Evolutionary conservation across 1,140 invertebrate species (phyloP).

Genomic region (Lucilia sericata): DNA sequence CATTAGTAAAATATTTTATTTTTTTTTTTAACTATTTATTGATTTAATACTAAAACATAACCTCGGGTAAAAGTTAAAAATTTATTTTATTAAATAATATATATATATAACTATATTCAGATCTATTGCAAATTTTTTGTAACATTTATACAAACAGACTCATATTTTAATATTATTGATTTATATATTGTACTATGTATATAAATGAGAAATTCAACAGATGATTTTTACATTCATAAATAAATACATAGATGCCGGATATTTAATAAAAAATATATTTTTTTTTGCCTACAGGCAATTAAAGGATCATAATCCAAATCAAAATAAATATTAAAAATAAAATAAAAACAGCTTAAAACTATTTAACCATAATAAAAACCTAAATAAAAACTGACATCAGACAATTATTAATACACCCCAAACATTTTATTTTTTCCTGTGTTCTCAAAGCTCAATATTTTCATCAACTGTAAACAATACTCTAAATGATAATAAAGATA

Average conservation of each 20-base stretch:
- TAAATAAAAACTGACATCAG: not conserved
- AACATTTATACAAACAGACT: no score
- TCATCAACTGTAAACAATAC: not conserved
- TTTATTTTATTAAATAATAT: not conserved
- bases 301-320: not conserved
- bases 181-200: no score
- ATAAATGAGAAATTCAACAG: not conserved
- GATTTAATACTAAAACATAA: not conserved
- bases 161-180: no score
- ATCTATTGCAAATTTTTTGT: no score
- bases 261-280: slow-evolving; percentile 1
- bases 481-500: slow-evolving; percentile 32
- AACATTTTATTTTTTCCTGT: not conserved
- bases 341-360: not conserved
- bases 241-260: not conserved
- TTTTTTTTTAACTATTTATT: no score
- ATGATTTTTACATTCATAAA: slow-evolving; percentile 6
- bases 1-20: no score
- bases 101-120: not conserved
- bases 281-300: not conserved
- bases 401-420: not conserved
- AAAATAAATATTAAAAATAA: not conserved
- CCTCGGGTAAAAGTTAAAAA: not conserved
- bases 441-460: not conserved
- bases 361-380: not conserved